phyloP scores from a whole-genome alignment of 2,888 invertebrate genomes.

The Megamerina dolium region DNA sequence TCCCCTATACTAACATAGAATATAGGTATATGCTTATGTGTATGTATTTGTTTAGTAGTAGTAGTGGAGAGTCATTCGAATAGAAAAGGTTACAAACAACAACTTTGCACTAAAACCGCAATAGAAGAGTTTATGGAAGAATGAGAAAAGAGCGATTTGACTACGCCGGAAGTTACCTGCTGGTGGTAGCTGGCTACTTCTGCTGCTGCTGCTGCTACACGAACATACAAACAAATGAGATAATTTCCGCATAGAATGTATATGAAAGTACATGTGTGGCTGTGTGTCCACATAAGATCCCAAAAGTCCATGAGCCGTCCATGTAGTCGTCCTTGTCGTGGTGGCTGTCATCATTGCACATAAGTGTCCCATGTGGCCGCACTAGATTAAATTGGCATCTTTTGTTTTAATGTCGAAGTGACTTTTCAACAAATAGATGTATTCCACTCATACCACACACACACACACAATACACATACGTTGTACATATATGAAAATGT shows the following conservation, averaged over 20 bases:
- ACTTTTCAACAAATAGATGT: slow-evolving; percentile 5
- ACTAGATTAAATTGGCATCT: slow-evolving; percentile 46
- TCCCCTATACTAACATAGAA: too few relatives aligned
- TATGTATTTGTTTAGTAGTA: too few relatives aligned
- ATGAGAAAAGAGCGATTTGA: slow-evolving; percentile 24
- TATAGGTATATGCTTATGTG: too few relatives aligned
- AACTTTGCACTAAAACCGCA: slow-evolving; percentile 18
- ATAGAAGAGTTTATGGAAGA: slow-evolving; percentile 2
- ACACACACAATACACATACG: too few relatives aligned
- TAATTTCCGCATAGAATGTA: slow-evolving; percentile 13
- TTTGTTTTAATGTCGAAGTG: slow-evolving; percentile 23
- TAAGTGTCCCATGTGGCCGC: slow-evolving; percentile 43
- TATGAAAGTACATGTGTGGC: too few relatives aligned
- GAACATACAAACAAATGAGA: too few relatives aligned
- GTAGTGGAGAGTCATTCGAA: not conserved
- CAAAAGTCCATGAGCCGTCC: not conserved
- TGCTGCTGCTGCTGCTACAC: slow-evolving; percentile 3
- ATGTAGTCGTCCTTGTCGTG: not conserved
- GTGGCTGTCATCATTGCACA: too few relatives aligned
- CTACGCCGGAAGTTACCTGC: slow-evolving; percentile 41
- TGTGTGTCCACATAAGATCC: not conserved
- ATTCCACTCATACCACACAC: not conserved
- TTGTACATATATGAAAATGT: not conserved
- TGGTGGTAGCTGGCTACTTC: slow-evolving; percentile 14
- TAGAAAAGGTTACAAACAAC: slow-evolving; percentile 13